These are phyloP conservation scores for Heteronetta atricapilla DNA, from an alignment of 2,113 vertebrate genomes.

Conservation along the genomic window DNA sequence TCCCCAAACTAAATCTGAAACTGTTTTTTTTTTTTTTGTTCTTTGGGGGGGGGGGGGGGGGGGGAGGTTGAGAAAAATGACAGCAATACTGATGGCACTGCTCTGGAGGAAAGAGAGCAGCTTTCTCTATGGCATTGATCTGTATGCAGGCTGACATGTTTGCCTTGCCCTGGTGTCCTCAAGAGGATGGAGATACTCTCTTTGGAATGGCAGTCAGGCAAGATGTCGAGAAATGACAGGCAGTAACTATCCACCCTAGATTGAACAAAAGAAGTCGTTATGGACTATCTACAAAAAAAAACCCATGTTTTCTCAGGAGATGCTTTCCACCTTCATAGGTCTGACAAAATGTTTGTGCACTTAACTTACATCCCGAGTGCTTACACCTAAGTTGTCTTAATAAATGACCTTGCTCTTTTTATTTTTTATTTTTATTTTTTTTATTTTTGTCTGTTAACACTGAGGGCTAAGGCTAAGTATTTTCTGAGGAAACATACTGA, in stretches of 20 bases:
- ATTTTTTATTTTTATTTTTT: not conserved
- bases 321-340: not conserved
- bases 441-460: not conserved
- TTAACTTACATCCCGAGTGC: not conserved
- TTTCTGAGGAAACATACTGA: not conserved
- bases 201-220: constrained; percentile 13
- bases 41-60: too few species aligned
- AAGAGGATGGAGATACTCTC: not conserved
- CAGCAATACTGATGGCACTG: not conserved
- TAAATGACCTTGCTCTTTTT: not conserved
- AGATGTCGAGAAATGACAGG: constrained; percentile 13
- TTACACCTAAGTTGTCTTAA: not conserved
- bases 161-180: constrained; percentile 16
- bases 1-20: not conserved
- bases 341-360: fast-evolving
- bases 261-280: constrained; percentile 35
- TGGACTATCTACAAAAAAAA: not conserved
- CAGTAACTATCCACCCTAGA: not conserved
- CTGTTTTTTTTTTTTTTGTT: not conserved
- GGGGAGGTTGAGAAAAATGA: not conserved
- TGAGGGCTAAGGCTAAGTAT: not conserved
- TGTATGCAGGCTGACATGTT: not conserved
- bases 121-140: constrained; percentile 33
- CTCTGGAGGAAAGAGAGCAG: constrained; percentile 36
- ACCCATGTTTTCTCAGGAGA: not conserved